These are phyloP conservation scores for Ctenopoma multispine DNA, from an alignment of 2,797 vertebrate species.

Conservation along the genomic window DNA sequence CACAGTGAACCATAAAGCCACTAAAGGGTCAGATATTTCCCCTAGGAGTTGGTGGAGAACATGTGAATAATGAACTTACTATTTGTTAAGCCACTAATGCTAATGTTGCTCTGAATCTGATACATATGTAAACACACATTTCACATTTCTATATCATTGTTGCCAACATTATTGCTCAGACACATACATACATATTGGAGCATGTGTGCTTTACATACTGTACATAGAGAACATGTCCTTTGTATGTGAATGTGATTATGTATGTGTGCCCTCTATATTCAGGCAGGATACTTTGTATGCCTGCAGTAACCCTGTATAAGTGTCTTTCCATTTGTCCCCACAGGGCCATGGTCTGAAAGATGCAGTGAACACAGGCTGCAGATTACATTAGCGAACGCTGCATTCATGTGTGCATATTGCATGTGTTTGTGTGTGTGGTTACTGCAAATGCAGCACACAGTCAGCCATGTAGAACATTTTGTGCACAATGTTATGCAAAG, in stretches of 20 bases:
- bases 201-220: too few species aligned
- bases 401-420: slow-evolving; percentile 16
- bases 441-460: slow-evolving; percentile 69
- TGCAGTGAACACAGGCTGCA: slow-evolving; percentile 39
- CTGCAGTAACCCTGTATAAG: slow-evolving; percentile 20
- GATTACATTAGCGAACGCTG: slow-evolving; percentile 56
- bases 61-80: too few species aligned
- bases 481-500: slow-evolving; percentile 58
- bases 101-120: too few species aligned
- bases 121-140: too few species aligned
- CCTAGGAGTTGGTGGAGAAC: neutral
- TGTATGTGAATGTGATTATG: neutral
- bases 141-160: too few species aligned
- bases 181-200: neutral
- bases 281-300: slow-evolving; percentile 16
- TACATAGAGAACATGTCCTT: too few species aligned
- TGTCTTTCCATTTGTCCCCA: slow-evolving; percentile 33
- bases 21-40: too few species aligned
- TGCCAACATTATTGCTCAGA: neutral
- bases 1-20: neutral
- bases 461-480: slow-evolving; percentile 67
- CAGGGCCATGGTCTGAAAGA: slow-evolving; percentile 34
- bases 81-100: too few species aligned
- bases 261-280: slow-evolving; percentile 1
- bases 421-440: slow-evolving; percentile 21